Conservation (phyloP, 2,797 vertebrate genomes). For the Cottoperca gobio region DNA sequence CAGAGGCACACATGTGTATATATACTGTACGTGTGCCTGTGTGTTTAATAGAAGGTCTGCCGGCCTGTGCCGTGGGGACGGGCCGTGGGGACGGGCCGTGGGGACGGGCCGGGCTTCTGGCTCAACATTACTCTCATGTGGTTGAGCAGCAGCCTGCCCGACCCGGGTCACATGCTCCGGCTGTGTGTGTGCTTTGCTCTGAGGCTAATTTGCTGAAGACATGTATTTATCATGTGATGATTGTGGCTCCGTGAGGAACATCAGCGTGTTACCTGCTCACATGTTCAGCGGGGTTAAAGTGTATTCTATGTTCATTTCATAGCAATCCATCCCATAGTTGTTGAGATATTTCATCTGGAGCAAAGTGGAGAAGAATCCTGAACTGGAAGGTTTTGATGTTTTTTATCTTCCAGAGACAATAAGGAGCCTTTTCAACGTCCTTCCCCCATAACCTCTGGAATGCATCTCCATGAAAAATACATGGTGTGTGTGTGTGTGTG, state of each 20-base stretch:
- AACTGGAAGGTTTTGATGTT: not conserved
- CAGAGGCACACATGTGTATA: not conserved
- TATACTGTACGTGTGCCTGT: not conserved
- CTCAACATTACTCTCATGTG: constrained; percentile 5
- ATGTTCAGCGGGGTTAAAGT: too few species aligned
- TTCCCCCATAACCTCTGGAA: constrained; percentile 47
- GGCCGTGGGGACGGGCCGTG: too few species aligned
- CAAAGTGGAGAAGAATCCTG: not conserved
- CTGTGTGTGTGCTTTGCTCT: constrained; percentile 2
- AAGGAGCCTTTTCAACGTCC: constrained; percentile 11
- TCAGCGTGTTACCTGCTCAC: too few species aligned
- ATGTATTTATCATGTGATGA: constrained; percentile 5
- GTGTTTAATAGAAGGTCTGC: not conserved
- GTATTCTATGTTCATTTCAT: too few species aligned
- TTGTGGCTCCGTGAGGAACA: too few species aligned
- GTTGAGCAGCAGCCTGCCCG: not conserved
- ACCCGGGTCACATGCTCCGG: constrained; percentile 21
- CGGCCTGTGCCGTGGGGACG: too few species aligned
- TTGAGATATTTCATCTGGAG: not conserved
- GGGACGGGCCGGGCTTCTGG: not conserved
- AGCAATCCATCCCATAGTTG: not conserved
- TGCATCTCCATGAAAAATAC: constrained; percentile 17
- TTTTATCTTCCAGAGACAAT: not conserved
- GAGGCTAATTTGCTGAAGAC: constrained; percentile 5
- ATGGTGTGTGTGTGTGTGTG: not conserved